These are phyloP conservation scores for Ypsolopha scabrella DNA, from an alignment of 2,888 invertebrate genomes.

Conservation along the genomic window DNA sequence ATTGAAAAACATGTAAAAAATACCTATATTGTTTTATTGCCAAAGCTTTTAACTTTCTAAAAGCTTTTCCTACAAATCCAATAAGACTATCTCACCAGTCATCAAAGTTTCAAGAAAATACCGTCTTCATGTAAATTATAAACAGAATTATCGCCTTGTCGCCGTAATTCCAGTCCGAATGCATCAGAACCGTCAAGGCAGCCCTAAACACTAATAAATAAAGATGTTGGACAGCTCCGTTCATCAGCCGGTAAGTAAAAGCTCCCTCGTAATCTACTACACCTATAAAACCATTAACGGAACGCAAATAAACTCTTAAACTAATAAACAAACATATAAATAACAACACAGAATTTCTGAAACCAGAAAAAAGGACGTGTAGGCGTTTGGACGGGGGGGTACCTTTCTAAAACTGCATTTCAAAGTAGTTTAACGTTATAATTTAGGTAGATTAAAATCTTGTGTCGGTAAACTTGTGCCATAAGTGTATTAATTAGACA, in stretches of 20 bases:
- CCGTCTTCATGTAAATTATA: too few relatives aligned
- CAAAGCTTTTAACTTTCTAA: too few relatives aligned
- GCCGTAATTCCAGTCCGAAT: too few relatives aligned
- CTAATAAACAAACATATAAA: slow-evolving; percentile 19
- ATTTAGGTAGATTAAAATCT: slow-evolving; percentile 12
- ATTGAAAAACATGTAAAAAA: too few relatives aligned
- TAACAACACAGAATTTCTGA: slow-evolving; percentile 5
- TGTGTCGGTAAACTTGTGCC: background rate
- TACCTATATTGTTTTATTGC: too few relatives aligned
- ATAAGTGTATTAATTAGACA: slow-evolving; percentile 37
- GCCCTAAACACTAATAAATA: background rate
- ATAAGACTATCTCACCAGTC: too few relatives aligned
- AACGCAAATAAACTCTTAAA: slow-evolving; percentile 30
- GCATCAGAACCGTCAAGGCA: too few relatives aligned
- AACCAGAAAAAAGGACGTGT: background rate
- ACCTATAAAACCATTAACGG: slow-evolving; percentile 25
- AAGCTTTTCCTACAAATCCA: too few relatives aligned
- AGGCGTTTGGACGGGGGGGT: background rate
- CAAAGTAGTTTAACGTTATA: background rate
- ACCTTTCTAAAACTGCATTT: background rate
- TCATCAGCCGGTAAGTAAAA: slow-evolving; percentile 17
- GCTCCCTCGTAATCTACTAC: slow-evolving; percentile 22
- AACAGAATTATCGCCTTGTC: too few relatives aligned
- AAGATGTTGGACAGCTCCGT: slow-evolving; percentile 7
- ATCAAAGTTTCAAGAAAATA: too few relatives aligned